Conservation (phyloP, 2,888 invertebrate species). For the Amphipyra berbera region DNA sequence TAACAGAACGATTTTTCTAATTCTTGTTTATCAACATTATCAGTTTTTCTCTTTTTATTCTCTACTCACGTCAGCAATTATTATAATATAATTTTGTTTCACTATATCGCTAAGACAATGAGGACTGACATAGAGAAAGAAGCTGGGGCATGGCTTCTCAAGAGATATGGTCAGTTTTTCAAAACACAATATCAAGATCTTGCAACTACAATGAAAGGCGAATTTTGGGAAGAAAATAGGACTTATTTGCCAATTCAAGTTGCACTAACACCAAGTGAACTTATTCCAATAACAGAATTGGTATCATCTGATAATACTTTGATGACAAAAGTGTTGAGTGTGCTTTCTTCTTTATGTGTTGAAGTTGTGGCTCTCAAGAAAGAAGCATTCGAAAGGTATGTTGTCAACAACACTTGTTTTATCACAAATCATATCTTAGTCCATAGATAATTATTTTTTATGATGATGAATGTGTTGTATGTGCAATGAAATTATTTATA, state of each 20-base stretch:
- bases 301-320: slow-evolving; percentile 95
- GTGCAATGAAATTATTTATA: too few species aligned
- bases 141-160: slow-evolving; percentile 79
- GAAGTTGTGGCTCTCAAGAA: slow-evolving; percentile 92
- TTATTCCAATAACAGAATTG: slow-evolving; percentile 91
- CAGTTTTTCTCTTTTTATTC: too few species aligned
- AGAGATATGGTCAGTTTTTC: slow-evolving; percentile 84
- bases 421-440: too few species aligned
- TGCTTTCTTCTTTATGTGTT: slow-evolving; percentile 94
- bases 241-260: slow-evolving; percentile 80
- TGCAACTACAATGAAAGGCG: slow-evolving; percentile 61
- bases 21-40: too few species aligned
- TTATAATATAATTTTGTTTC: too few species aligned
- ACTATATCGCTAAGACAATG: slow-evolving; percentile 60
- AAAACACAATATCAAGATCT: slow-evolving; percentile 83
- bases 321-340: slow-evolving; percentile 94
- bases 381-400: slow-evolving; percentile 91
- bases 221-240: slow-evolving; percentile 76
- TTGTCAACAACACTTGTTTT: not conserved
- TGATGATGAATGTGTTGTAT: too few species aligned
- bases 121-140: slow-evolving; percentile 79
- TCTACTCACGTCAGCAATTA: too few species aligned
- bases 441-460: too few species aligned
- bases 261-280: slow-evolving; percentile 88
- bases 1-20: too few species aligned